Evolutionary conservation across 2,113 vertebrate species (phyloP).

Genomic region (Hippocampus barbouri): DNA sequence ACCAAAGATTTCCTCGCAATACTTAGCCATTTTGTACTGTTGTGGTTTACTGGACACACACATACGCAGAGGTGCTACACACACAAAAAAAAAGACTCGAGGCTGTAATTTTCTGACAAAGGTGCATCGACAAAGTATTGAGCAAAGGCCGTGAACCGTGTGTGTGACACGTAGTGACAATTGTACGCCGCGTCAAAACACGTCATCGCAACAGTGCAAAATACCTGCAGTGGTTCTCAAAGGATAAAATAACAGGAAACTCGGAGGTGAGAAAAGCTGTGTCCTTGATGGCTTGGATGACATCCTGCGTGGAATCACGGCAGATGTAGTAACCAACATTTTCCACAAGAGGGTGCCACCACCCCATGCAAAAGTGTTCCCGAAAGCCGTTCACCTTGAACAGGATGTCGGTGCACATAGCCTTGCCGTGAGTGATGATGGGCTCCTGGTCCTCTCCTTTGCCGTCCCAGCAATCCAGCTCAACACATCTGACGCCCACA

Average conservation of each 20-base stretch:
- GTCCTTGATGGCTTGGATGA: conserved; percentile 96
- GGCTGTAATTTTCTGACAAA: too few species aligned
- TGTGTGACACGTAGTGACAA: too few species aligned
- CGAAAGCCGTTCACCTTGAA: conserved; percentile 81
- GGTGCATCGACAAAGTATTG: too few species aligned
- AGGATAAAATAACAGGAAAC: conserved; percentile 95
- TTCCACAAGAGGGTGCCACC: conserved; percentile 38
- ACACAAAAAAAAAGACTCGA: too few species aligned
- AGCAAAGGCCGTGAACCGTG: too few species aligned
- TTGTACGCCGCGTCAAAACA: too few species aligned
- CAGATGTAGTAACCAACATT: conserved; percentile 6
- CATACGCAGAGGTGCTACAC: neutral
- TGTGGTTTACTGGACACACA: conserved; percentile 85
- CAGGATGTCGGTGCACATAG: conserved; percentile 99
- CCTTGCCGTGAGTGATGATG: conserved; percentile 98
- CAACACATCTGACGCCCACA: conserved; percentile 80
- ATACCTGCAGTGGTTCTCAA: conserved; percentile 99
- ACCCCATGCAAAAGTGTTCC: neutral
- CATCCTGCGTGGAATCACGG: conserved; percentile 76
- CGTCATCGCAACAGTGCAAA: neutral
- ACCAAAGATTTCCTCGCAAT: conserved; percentile 96
- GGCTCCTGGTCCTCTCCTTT: conserved; percentile 99
- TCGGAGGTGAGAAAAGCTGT: conserved; percentile 95
- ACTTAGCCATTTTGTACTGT: conserved; percentile 99
- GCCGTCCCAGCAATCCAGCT: conserved; percentile 98